Evolutionary conservation across 2,888 invertebrate species (phyloP), one percentile per base, ranked within the genome.

Genomic region (Microplitis deprimator): DNA sequence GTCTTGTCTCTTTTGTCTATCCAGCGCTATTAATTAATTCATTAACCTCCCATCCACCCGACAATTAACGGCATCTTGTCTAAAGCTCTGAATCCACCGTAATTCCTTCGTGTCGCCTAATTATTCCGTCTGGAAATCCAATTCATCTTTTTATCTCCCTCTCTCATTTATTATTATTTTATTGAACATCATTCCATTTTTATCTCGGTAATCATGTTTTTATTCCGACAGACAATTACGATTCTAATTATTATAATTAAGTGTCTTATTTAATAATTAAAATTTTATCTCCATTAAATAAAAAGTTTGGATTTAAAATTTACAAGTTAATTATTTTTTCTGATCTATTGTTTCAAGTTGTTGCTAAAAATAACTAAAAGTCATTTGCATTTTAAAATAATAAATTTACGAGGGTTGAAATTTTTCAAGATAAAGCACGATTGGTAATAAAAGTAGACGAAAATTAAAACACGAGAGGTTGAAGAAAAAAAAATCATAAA

Each of bases 11-110:
- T 72, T 59, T 29, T 60, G n/a, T 70, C 62, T 62, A 62, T 62
- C 76, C 75, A 67, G 78, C 79, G 82, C 83, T 81, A 84, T 85
- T 84, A 83, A 86, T 86, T 85, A 85, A 85, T 86, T 85, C 83
- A 82, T 83, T 82, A 83, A 82, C 68, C 65, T 65, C 20, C 29
- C 65, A 5, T 13, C 74, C 69, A 50, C 17, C 81, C 81, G 79
- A 84, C 84, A 84, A 85, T 86, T 85, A 83, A 78, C 80, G 80
- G 50, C 80, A 80, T 80, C 82, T 82, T 83, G 83, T 84, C 81
- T 81, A 79, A 72, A 80, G 78, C 80, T 79, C 10, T 13, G 82
- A 82, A 85, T 82, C 82, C 82, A 78, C 82, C 80, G 79, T 83
- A 82, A 85, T 85, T 82, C 81, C 79, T 68, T 29, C 29, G 29